Evolutionary conservation across 2,797 vertebrate genomes (phyloP).

Genomic region (Myiothlypis chrysogaster): DNA sequence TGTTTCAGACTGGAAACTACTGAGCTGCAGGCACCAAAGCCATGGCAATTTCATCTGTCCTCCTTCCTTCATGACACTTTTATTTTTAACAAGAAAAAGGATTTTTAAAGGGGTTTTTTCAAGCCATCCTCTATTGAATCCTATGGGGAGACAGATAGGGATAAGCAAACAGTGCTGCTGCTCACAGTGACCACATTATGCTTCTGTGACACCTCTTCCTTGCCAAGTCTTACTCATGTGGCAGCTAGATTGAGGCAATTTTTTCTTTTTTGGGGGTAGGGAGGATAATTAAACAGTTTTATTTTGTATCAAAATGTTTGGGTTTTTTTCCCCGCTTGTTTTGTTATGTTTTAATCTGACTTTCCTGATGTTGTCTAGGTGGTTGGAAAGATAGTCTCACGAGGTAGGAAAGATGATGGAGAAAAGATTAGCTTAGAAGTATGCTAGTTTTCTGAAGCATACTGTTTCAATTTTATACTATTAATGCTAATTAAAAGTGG

Average conservation of each 20-base stretch:
- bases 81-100: not conserved
- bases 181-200: not conserved
- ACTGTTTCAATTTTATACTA: not conserved
- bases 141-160: not conserved
- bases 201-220: not conserved
- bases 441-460: not conserved
- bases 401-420: not conserved
- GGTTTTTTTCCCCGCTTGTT: accelerated
- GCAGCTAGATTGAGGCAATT: not conserved
- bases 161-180: not conserved
- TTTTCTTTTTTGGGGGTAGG: not conserved
- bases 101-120: not conserved
- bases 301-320: not conserved
- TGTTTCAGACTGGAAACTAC: accelerated
- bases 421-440: not conserved
- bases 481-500: not conserved
- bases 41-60: not conserved
- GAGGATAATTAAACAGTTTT: not conserved
- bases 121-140: not conserved
- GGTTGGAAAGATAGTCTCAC: not conserved
- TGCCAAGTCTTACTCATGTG: not conserved
- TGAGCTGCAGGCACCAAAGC: not conserved
- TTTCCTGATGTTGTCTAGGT: not conserved
- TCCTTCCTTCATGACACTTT: not conserved
- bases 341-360: not conserved